Evolutionary conservation across 2,888 invertebrate species (phyloP).

Genomic region (Parnassius mnemosyne): DNA sequence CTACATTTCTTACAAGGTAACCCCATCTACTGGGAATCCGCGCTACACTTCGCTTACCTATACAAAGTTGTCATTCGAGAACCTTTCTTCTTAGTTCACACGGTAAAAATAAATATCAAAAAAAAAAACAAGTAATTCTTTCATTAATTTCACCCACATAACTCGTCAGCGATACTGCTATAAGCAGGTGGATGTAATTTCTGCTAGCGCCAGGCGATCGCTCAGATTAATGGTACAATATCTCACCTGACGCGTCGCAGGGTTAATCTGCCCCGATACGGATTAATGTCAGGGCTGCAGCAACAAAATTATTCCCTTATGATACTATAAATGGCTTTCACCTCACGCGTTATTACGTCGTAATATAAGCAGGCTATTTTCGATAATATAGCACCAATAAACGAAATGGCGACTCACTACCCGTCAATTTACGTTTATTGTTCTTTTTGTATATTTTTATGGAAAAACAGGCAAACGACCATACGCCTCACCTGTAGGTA

Average conservation of each 20-base stretch:
- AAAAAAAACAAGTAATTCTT: slow-evolving; percentile 1
- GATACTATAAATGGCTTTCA: not conserved
- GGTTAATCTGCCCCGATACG: slow-evolving; percentile 45
- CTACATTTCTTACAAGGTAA: too few relatives aligned
- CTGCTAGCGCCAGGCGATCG: slow-evolving; percentile 30
- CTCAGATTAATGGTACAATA: slow-evolving; percentile 52
- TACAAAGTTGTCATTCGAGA: too few relatives aligned
- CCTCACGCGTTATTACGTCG: not conserved
- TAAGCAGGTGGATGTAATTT: slow-evolving; percentile 22
- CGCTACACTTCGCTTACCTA: too few relatives aligned
- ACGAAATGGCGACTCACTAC: too few relatives aligned
- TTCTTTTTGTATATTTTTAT: too few relatives aligned
- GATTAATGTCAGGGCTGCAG: slow-evolving; percentile 39
- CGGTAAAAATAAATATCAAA: not conserved
- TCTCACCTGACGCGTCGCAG: slow-evolving; percentile 45
- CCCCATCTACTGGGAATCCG: too few relatives aligned
- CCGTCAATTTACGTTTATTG: too few relatives aligned
- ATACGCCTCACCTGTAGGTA: too few relatives aligned
- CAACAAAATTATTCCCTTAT: slow-evolving; percentile 14
- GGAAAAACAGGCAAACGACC: too few relatives aligned
- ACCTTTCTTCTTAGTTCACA: too few relatives aligned
- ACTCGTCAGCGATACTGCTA: not conserved
- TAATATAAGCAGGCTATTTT: not conserved
- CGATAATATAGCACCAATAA: not conserved
- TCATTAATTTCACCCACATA: slow-evolving; percentile 8